These are phyloP conservation scores for Tuberolachnus salignus DNA, from an alignment of 2,888 invertebrate species.

Conservation along the genomic window DNA sequence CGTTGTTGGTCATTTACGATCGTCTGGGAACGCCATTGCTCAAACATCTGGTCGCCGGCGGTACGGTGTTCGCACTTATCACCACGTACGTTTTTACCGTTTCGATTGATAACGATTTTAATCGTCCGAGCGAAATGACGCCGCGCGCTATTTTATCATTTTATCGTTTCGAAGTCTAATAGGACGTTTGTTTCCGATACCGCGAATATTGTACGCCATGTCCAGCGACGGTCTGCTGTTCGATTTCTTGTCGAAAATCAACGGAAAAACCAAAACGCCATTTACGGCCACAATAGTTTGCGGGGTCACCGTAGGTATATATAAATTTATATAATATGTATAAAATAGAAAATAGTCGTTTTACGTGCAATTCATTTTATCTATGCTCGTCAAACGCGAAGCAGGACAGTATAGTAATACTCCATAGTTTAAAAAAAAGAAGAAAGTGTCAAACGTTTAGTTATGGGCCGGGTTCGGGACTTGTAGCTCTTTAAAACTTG, in stretches of 20 bases:
- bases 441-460: too few relatives aligned
- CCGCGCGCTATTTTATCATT: background rate
- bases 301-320: slow-evolving; percentile 75
- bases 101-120: background rate
- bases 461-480: too few relatives aligned
- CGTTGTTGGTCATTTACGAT: slow-evolving; percentile 85
- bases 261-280: slow-evolving; percentile 79
- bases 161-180: slow-evolving; percentile 70
- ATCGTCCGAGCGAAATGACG: too few relatives aligned
- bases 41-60: slow-evolving; percentile 88
- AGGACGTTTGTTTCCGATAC: slow-evolving; percentile 87
- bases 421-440: too few relatives aligned
- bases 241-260: slow-evolving; percentile 72
- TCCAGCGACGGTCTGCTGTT: slow-evolving; percentile 86
- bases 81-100: slow-evolving; percentile 66
- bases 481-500: too few relatives aligned
- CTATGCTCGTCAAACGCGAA: too few relatives aligned
- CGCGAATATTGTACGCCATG: slow-evolving; percentile 89
- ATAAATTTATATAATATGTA: too few relatives aligned
- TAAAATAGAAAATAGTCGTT: too few relatives aligned
- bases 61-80: slow-evolving; percentile 89
- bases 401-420: too few relatives aligned
- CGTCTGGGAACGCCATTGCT: slow-evolving; percentile 76
- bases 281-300: slow-evolving; percentile 77
- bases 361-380: too few relatives aligned